phyloP scores from a whole-genome alignment of 2,113 vertebrate genomes.

The Castor canadensis region DNA sequence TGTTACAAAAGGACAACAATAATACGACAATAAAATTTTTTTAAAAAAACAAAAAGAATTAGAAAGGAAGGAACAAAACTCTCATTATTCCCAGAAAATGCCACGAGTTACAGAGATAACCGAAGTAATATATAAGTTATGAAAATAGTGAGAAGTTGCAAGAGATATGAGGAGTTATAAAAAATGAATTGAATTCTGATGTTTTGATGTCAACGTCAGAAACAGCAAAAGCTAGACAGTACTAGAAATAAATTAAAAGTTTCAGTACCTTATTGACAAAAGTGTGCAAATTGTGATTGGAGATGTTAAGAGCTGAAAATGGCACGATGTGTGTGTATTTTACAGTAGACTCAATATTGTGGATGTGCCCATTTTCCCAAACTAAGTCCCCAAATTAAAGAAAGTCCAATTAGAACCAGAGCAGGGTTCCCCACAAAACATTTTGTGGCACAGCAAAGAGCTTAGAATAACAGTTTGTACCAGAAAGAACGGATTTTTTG shows the following conservation, averaged over 20 bases:
- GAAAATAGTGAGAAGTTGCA: background rate
- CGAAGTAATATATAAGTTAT: background rate
- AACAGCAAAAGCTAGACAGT: background rate
- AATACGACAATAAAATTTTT: too few relatives aligned
- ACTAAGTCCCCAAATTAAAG: background rate
- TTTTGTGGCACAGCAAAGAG: rapidly evolving
- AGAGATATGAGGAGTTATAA: background rate
- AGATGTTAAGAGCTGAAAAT: background rate
- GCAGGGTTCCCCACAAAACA: rapidly evolving
- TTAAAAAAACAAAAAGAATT: too few relatives aligned
- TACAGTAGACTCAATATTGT: rapidly evolving
- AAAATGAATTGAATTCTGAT: background rate
- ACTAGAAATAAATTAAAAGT: background rate
- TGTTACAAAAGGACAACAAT: too few relatives aligned
- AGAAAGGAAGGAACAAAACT: background rate
- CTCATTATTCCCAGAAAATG: background rate
- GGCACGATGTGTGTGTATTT: too few relatives aligned
- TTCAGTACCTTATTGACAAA: background rate
- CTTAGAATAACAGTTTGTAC: rapidly evolving
- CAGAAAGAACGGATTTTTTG: rapidly evolving
- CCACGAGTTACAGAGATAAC: rapidly evolving
- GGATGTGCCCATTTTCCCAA: rapidly evolving
- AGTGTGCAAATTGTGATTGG: background rate
- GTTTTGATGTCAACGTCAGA: background rate
- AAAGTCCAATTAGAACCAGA: rapidly evolving